phyloP scores from a whole-genome alignment of 2,113 vertebrate genomes.

The Pedionomus torquatus region DNA sequence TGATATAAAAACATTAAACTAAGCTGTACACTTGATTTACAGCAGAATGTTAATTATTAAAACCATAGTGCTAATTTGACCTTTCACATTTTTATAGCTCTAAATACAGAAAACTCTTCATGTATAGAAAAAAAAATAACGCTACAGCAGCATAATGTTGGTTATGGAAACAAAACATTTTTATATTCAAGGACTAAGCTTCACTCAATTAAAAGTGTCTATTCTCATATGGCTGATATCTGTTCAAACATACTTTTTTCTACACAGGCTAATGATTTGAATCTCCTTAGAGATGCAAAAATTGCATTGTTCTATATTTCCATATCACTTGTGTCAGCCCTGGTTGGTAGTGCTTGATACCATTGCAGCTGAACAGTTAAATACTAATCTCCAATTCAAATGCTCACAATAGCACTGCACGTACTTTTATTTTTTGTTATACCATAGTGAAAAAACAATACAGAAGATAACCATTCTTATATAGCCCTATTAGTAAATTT shows the following conservation, averaged over 20 bases:
- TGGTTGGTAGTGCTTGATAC: not conserved
- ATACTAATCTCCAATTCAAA: conserved; percentile 26
- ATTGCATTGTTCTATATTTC: not conserved
- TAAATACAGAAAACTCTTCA: not conserved
- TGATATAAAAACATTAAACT: not conserved
- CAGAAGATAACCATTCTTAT: not conserved
- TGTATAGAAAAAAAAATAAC: not conserved
- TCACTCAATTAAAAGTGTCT: conserved; percentile 1
- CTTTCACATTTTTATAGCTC: not conserved
- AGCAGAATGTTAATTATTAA: not conserved
- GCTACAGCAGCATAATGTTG: not conserved
- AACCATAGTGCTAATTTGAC: not conserved
- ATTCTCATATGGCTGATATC: not conserved
- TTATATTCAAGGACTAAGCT: not conserved
- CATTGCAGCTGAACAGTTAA: conserved; percentile 5
- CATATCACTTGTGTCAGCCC: not conserved
- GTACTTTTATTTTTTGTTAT: not conserved
- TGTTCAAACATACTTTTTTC: conserved; percentile 1
- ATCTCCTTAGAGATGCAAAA: conserved; percentile 18
- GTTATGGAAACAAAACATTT: not conserved
- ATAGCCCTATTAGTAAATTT: not conserved
- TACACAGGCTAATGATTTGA: not conserved
- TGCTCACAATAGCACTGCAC: not conserved
- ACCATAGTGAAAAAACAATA: not conserved
- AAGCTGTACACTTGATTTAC: not conserved